Evolutionary conservation across 2,888 invertebrate species (phyloP).

Genomic region (Phaonia tiefii): DNA sequence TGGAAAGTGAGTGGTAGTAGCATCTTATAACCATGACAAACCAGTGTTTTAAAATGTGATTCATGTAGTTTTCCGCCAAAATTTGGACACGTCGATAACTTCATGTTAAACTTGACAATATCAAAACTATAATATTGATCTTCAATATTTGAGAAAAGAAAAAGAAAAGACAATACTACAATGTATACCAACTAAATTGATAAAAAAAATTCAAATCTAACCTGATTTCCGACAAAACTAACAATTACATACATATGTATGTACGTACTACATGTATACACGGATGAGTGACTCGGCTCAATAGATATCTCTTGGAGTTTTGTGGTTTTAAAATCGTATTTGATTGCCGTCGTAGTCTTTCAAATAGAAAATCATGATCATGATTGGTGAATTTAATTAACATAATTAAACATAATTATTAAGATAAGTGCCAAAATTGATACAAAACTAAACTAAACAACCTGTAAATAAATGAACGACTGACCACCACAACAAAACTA

Average conservation of each 20-base stretch:
- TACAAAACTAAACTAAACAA: slow-evolving; percentile 5
- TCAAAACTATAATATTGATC: too few species aligned
- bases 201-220: too few species aligned
- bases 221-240: slow-evolving; percentile 12
- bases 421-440: slow-evolving; percentile 29
- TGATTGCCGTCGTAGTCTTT: neutral
- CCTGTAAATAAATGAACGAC: neutral
- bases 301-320: too few species aligned
- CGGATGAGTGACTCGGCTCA: neutral
- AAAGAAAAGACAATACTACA: too few species aligned
- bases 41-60: too few species aligned
- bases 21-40: too few species aligned
- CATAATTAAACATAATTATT: slow-evolving; percentile 46
- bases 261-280: neutral
- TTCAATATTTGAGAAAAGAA: too few species aligned
- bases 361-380: slow-evolving; percentile 20
- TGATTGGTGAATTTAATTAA: slow-evolving; percentile 44
- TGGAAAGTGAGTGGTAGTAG: too few species aligned
- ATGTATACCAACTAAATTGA: too few species aligned
- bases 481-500: neutral
- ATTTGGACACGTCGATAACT: too few species aligned
- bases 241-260: neutral
- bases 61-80: too few species aligned
- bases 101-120: too few species aligned
- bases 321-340: slow-evolving; percentile 8